These are phyloP conservation scores for Schrankia costaestrigalis DNA, from an alignment of 2,888 invertebrate genomes.

Conservation along the genomic window DNA sequence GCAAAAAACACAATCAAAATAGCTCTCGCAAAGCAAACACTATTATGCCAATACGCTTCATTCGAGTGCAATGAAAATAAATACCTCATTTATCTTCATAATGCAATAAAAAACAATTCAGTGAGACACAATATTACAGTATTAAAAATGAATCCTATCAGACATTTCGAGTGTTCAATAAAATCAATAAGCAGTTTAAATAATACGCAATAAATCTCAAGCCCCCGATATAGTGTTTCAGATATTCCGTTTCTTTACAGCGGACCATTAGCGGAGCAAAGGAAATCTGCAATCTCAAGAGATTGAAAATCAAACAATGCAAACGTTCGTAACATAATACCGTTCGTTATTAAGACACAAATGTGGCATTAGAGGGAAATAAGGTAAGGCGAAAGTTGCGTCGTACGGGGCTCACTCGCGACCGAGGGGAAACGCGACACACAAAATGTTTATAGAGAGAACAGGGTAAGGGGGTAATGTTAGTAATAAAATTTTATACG, in stretches of 20 bases:
- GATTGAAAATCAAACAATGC: conserved; percentile 75
- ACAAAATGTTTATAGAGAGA: conserved; percentile 71
- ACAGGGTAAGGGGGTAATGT: conserved; percentile 69
- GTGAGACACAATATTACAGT: conserved; percentile 39
- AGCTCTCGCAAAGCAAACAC: conserved; percentile 39
- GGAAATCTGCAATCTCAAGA: conserved; percentile 62
- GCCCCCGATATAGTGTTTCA: conserved; percentile 50
- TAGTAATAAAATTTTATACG: conserved; percentile 77
- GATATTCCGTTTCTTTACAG: conserved; percentile 53
- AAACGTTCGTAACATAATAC: conserved; percentile 67
- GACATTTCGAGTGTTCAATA: conserved; percentile 35
- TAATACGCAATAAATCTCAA: conserved; percentile 51
- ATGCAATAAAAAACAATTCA: conserved; percentile 50
- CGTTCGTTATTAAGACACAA: conserved; percentile 74
- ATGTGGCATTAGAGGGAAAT: conserved; percentile 73
- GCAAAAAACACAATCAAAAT: conserved; percentile 24
- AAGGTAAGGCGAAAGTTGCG: conserved; percentile 54
- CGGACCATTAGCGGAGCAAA: conserved; percentile 61
- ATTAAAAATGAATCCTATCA: conserved; percentile 40
- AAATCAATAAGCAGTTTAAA: conserved; percentile 58
- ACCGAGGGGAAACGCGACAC: conserved; percentile 51
- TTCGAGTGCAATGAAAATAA: conserved; percentile 59
- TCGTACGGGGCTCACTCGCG: conserved; percentile 20
- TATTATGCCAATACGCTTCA: conserved; percentile 41
- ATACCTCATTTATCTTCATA: conserved; percentile 64